Evolutionary conservation across 2,797 vertebrate species (phyloP).

Genomic region (Gastrophryne carolinensis): DNA sequence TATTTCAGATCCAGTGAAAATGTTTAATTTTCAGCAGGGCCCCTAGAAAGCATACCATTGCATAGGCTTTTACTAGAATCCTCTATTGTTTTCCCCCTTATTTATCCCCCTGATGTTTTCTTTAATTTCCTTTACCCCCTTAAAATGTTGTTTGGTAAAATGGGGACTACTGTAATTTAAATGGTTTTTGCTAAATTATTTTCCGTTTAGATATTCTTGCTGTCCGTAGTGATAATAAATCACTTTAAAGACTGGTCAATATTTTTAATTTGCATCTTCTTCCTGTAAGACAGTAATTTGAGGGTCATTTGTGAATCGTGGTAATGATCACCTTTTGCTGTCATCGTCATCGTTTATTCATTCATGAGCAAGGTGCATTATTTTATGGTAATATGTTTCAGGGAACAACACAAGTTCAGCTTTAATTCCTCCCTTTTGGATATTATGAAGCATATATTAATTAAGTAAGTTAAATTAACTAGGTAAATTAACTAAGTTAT

Average conservation of each 20-base stretch:
- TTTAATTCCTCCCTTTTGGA: slow-evolving; percentile 5
- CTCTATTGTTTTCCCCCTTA: too few relatives aligned
- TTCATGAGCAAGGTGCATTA: slow-evolving; percentile 4
- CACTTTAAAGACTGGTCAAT: slow-evolving; percentile 21
- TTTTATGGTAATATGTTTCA: slow-evolving; percentile 8
- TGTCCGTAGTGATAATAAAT: slow-evolving; percentile 14
- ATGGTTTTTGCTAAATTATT: neutral
- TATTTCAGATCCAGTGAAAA: too few relatives aligned
- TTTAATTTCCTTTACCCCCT: too few relatives aligned
- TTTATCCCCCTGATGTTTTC: too few relatives aligned
- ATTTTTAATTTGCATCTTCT: slow-evolving; percentile 30
- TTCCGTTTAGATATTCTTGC: neutral
- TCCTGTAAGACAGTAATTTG: slow-evolving; percentile 11
- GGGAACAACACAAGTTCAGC: neutral
- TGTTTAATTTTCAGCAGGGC: too few relatives aligned
- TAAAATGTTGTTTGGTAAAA: too few relatives aligned
- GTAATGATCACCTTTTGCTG: slow-evolving; percentile 20
- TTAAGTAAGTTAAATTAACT: neutral
- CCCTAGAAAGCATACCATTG: too few relatives aligned
- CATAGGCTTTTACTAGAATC: too few relatives aligned
- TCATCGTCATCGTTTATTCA: slow-evolving; percentile 29
- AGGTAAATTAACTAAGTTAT: neutral
- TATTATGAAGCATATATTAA: neutral
- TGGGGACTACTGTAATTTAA: too few relatives aligned
- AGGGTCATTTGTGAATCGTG: slow-evolving; percentile 16